These are phyloP conservation scores for Watersipora subatra DNA, from an alignment of 1,140 invertebrate genomes.

Conservation along the genomic window DNA sequence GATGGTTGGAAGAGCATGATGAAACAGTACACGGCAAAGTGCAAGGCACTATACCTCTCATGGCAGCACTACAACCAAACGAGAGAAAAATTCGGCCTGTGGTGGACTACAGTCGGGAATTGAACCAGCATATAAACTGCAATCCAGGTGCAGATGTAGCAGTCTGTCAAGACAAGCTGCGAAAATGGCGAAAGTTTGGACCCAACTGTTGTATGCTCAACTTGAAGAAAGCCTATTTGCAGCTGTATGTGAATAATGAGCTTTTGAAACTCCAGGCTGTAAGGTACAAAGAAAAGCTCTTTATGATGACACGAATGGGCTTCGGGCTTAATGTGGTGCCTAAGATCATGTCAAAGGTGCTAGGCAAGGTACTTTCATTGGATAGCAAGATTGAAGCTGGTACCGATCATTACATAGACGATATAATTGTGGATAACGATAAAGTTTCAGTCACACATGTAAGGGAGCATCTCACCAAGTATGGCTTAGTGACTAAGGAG, in stretches of 20 bases:
- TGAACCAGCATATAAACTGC: neutral
- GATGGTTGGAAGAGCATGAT: neutral
- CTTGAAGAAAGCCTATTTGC: constrained; percentile 2
- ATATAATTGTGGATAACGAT: neutral
- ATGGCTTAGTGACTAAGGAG: neutral
- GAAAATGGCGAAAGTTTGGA: neutral
- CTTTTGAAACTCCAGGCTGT: neutral
- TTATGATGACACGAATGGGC: neutral
- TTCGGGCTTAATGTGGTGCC: constrained; percentile 1
- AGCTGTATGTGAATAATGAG: neutral
- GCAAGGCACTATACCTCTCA: neutral
- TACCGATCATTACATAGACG: neutral
- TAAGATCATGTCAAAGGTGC: constrained; percentile 1
- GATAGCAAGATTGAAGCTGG: neutral
- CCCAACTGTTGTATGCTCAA: neutral
- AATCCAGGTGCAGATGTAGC: neutral
- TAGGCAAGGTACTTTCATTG: constrained; percentile 1
- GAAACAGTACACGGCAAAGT: neutral
- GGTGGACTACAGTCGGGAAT: constrained; percentile 3
- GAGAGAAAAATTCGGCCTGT: constrained; percentile 2
- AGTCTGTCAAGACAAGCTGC: neutral
- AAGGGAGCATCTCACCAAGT: neutral
- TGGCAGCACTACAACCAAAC: constrained; percentile 1
- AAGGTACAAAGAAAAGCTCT: neutral
- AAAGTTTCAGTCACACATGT: neutral